phyloP scores from a whole-genome alignment of 2,797 vertebrate genomes.

The Triplophysa bombifrons region DNA sequence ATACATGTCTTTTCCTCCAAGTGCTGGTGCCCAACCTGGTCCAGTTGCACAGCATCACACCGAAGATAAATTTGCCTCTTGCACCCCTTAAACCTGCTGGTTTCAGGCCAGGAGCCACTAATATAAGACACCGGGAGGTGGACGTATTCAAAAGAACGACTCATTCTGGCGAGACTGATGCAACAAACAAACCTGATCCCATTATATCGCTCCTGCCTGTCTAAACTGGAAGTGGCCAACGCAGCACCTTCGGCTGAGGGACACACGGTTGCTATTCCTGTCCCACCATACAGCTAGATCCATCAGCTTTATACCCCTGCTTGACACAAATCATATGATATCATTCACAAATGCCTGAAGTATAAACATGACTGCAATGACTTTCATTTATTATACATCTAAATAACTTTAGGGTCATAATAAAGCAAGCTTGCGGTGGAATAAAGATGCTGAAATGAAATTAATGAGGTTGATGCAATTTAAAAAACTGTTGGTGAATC shows the following conservation, averaged over 20 bases:
- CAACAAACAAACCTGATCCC: not conserved
- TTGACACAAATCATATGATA: not conserved
- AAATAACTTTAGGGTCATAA: not conserved
- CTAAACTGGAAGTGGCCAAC: not conserved
- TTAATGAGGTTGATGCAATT: not conserved
- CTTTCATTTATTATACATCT: constrained; percentile 9
- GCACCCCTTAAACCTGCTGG: not conserved
- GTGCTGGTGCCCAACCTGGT: not conserved
- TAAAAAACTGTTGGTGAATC: not conserved
- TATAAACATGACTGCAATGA: not conserved
- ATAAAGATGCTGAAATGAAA: not conserved
- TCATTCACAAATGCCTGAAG: not conserved
- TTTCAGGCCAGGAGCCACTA: not conserved
- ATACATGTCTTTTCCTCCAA: not conserved
- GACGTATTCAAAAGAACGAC: not conserved
- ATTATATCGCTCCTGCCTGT: not conserved
- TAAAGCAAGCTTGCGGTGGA: not conserved
- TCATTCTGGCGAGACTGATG: constrained; percentile 9
- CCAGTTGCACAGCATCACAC: not conserved
- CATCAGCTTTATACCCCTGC: not conserved
- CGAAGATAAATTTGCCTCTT: not conserved
- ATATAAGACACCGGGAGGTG: not conserved
- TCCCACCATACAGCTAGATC: not conserved
- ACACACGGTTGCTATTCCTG: not conserved
- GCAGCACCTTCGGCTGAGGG: not conserved